Percentiles rank a stretch among this genome's conserved stretches.
Conservation (phyloP, 2,797 vertebrate genomes). For the Synanceia verrucosa region DNA sequence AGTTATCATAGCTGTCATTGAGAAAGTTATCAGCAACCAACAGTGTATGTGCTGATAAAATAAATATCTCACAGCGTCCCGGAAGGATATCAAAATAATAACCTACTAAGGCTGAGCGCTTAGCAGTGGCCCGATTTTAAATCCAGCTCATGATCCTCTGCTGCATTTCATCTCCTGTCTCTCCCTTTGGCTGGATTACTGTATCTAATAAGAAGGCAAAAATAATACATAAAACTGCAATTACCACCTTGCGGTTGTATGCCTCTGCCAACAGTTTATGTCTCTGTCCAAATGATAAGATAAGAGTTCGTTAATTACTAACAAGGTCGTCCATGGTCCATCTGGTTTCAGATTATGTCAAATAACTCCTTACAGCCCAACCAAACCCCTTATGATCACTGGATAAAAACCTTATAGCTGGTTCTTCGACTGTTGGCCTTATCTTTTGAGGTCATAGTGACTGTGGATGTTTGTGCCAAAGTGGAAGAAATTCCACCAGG, state of each 20-base stretch:
- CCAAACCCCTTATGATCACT: background rate
- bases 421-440: background rate
- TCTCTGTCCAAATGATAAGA: too few species aligned
- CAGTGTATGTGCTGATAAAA: conserved; percentile 21
- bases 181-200: background rate
- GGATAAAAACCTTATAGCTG: background rate
- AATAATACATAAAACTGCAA: too few species aligned
- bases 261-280: too few species aligned
- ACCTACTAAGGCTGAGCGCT: background rate
- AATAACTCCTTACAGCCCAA: background rate
- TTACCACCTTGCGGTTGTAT: too few species aligned
- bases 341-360: background rate
- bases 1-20: conserved; percentile 43
- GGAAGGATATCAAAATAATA: conserved; percentile 31
- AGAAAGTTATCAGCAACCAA: conserved; percentile 21
- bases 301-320: background rate
- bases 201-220: background rate
- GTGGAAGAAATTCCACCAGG: too few species aligned
- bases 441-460: background rate
- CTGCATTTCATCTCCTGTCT: background rate
- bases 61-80: conserved; percentile 38
- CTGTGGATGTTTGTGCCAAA: too few species aligned
- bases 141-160: background rate
- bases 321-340: background rate
- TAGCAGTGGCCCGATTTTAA: background rate